Base-by-base conservation (phyloP, 2,113 vertebrate genomes). In the Pangasianodon gigas region DNA sequence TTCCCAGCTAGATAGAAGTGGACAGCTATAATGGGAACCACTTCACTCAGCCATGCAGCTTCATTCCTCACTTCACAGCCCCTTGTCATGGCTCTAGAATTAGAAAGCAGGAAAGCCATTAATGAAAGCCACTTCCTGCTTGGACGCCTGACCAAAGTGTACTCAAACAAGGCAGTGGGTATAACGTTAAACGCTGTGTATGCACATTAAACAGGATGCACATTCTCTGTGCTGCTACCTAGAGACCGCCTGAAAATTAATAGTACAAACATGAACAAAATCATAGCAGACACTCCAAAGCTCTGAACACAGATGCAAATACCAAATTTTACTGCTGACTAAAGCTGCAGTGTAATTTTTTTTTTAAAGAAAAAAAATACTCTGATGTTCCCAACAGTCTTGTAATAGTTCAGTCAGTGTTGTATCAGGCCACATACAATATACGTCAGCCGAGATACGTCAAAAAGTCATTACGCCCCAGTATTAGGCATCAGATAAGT, bases 81-180 rank as follows among this genome's bases (percentile, higher is more conserved):
- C 19, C 74, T 67, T 82, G 74, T 86, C 87, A 56, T 56, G 60
- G 14, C 74, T 71, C 80, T 87, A 58, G 83, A 87, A 89, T 74
- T 54, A 90, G 89, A 89, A 85, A 91, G 84, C 56, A 71, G 89
- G 75, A 83, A 89, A 44, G 60, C 77, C 84, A 89, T 88, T 84
- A 79, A 74, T 62, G 84, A 88, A 67, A 56, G 48, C 90, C 58
- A 67, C 89, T 84, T 88, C 87, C 86, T 89, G 41, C 44, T 81
- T 85, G 21, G 41, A 46, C 80, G 69, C 41, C 74, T 69, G 44
- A 89, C 58, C 80, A 84, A 75, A 87, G 37, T 79, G 83, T 86
- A 74, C 79, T 77, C 69, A 52, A 24, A 44, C 32, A 74, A 41
- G 74, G 54, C 84, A 26, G 51, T 6, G 86, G 51, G 26, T n/a